phyloP scores from a whole-genome alignment of 1,140 invertebrate species.

The Polypedilum pembai region DNA sequence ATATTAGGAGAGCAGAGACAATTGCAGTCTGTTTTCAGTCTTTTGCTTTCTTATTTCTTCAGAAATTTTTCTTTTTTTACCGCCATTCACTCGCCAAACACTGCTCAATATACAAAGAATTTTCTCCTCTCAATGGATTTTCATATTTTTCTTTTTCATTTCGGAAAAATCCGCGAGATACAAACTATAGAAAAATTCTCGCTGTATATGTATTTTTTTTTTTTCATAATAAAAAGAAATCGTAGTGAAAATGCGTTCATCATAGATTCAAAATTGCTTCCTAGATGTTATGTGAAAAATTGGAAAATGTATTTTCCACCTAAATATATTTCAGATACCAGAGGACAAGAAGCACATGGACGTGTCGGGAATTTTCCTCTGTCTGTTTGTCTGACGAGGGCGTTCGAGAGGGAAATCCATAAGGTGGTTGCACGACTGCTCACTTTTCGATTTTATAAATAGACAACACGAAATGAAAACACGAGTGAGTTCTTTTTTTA shows the following conservation, averaged over 20 bases:
- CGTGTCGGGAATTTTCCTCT: not conserved
- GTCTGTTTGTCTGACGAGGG: not conserved
- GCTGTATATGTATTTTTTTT: no score
- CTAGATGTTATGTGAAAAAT: not conserved
- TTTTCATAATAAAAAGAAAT: not conserved
- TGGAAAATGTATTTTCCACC: constrained; percentile 20
- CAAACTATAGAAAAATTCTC: constrained; percentile 2
- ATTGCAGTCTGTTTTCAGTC: not conserved
- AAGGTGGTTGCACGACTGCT: constrained; percentile 1
- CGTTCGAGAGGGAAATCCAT: not conserved
- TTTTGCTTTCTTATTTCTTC: no score
- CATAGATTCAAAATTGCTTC: not conserved
- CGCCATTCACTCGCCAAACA: no score
- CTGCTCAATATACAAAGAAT: not conserved
- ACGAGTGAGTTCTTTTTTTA: no score
- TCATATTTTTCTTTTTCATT: not conserved
- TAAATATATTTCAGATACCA: constrained; percentile 26
- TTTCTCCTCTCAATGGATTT: not conserved
- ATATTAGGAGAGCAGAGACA: not conserved
- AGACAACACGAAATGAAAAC: not conserved
- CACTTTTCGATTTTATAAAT: constrained; percentile 1
- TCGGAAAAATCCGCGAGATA: not conserved
- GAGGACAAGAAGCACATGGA: not conserved
- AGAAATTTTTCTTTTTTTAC: no score
- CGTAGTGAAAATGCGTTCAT: no score